Percentiles rank a stretch among this genome's conserved stretches.
Conservation (phyloP, 1,140 invertebrate species). For the Microplitis mediator region DNA sequence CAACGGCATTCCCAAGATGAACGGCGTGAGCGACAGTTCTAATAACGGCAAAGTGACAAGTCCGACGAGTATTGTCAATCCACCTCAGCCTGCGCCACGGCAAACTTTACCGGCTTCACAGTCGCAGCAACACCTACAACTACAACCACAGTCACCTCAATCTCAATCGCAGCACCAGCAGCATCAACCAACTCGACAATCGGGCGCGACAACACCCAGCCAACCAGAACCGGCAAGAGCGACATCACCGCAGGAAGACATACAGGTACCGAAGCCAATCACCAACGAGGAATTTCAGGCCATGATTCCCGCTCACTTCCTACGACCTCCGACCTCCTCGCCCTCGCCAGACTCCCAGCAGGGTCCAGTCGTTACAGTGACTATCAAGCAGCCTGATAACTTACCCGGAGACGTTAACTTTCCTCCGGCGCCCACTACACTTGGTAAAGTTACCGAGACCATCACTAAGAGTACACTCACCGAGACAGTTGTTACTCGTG, state of each 20-base stretch:
- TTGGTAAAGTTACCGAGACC: conserved; percentile 87
- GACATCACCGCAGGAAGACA: conserved; percentile 53
- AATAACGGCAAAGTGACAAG: conserved; percentile 24
- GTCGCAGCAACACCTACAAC: conserved; percentile 36
- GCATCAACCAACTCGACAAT: conserved; percentile 22
- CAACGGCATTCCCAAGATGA: conserved; percentile 56
- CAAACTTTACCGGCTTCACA: conserved; percentile 33
- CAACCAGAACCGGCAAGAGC: conserved; percentile 37
- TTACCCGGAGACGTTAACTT: conserved; percentile 68
- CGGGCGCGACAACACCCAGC: conserved; percentile 38
- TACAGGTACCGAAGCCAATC: conserved; percentile 78
- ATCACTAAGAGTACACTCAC: conserved; percentile 93
- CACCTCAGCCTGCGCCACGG: conserved; percentile 57
- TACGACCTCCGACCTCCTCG: conserved; percentile 67
- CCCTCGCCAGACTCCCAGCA: conserved; percentile 59
- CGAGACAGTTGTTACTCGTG: conserved; percentile 89
- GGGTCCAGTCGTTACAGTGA: conserved; percentile 69
- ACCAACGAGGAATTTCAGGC: conserved; percentile 92
- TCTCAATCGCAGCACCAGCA: conserved; percentile 22
- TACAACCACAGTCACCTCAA: conserved; percentile 37
- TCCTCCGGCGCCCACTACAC: conserved; percentile 79
- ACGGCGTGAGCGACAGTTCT: conserved; percentile 48
- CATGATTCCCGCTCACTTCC: conserved; percentile 90
- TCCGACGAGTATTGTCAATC: conserved; percentile 26
- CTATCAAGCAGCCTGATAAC: conserved; percentile 74